phyloP scores from a whole-genome alignment of 1,140 invertebrate species.

The Meloidogyne exigua region DNA sequence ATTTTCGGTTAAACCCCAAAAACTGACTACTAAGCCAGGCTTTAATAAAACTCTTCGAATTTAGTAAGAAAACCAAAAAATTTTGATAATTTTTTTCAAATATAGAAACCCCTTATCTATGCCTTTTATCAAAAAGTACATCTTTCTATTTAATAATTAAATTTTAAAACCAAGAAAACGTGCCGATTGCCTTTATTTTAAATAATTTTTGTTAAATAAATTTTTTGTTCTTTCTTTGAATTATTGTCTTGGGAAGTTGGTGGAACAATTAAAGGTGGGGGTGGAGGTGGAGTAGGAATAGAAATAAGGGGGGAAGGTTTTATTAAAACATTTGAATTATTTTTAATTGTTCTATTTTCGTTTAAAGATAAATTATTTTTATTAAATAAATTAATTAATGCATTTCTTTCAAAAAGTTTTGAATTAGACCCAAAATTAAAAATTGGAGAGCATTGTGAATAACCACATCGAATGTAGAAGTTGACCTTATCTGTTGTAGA shows the following conservation, averaged over 20 bases:
- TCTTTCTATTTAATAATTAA: neutral
- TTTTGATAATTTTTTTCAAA: too few species aligned
- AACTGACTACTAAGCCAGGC: too few species aligned
- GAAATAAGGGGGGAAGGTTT: neutral
- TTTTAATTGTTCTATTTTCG: neutral
- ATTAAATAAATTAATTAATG: neutral
- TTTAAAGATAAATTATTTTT: neutral
- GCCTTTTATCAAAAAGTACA: neutral
- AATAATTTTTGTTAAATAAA: slow-evolving; percentile 6
- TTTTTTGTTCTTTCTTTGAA: neutral
- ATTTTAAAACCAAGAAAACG: neutral
- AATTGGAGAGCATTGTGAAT: slow-evolving; percentile 13
- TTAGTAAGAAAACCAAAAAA: too few species aligned
- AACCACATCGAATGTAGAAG: slow-evolving; percentile 31
- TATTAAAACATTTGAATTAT: neutral
- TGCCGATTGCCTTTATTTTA: neutral
- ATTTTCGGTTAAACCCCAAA: too few species aligned
- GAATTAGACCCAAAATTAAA: slow-evolving; percentile 19
- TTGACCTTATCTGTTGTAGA: slow-evolving; percentile 32
- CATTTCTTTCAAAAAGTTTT: slow-evolving; percentile 11
- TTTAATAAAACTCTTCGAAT: too few species aligned
- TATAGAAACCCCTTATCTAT: neutral
- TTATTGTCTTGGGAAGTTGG: neutral
- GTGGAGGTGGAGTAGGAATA: neutral
- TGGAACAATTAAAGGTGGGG: neutral